phyloP scores from a whole-genome alignment of 2,888 invertebrate genomes.

The Phyllotreta cruciferae region DNA sequence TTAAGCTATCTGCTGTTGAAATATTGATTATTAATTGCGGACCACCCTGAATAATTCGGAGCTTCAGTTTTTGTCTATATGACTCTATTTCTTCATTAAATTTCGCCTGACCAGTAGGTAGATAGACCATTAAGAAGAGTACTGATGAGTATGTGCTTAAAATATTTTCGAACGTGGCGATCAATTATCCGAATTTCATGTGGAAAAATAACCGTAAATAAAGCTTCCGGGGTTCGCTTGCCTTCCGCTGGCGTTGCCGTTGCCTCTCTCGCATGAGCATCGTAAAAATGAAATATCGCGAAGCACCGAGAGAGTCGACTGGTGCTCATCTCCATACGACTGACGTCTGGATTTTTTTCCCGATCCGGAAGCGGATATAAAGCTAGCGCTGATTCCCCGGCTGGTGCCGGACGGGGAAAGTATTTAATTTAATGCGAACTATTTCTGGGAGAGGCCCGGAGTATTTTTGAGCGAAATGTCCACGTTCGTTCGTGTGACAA shows the following conservation, averaged over 20 bases:
- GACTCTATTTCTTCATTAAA: too few species aligned
- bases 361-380: slow-evolving; percentile 16
- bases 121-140: too few species aligned
- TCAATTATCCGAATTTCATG: slow-evolving; percentile 1
- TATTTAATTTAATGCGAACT: slow-evolving; percentile 23
- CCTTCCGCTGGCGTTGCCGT: background rate
- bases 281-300: slow-evolving; percentile 43
- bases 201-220: slow-evolving; percentile 35
- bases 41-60: too few species aligned
- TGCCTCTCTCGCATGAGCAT: slow-evolving; percentile 2
- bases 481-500: background rate
- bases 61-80: too few species aligned
- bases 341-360: slow-evolving; percentile 34
- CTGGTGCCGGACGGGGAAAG: slow-evolving; percentile 6
- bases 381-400: slow-evolving; percentile 12
- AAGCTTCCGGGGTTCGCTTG: slow-evolving; percentile 32
- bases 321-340: slow-evolving; percentile 44
- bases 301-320: slow-evolving; percentile 42
- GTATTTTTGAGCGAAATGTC: slow-evolving; percentile 2
- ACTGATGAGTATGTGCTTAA: too few species aligned
- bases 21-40: too few species aligned
- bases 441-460: slow-evolving; percentile 9
- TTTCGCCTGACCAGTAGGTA: too few species aligned
- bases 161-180: background rate
- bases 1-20: too few species aligned